These are phyloP conservation scores for Dimorphilus gyrociliatus DNA, from an alignment of 2,888 invertebrate species.

Conservation along the genomic window DNA sequence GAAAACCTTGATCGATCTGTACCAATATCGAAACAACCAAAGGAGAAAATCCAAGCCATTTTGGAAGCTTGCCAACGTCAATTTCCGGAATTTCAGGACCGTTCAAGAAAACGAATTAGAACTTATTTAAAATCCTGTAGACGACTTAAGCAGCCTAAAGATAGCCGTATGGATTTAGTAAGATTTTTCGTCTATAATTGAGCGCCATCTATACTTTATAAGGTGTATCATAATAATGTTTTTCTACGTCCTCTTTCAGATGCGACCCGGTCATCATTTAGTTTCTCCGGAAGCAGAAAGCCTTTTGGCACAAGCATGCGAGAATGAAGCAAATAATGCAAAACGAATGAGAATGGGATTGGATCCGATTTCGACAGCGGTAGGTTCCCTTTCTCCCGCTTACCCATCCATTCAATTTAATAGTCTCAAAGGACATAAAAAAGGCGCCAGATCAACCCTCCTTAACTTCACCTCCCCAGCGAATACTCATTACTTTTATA, in stretches of 20 bases:
- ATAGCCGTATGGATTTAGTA: slow-evolving; percentile 73
- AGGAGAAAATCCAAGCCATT: slow-evolving; percentile 92
- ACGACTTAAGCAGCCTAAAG: slow-evolving; percentile 76
- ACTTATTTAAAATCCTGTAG: slow-evolving; percentile 90
- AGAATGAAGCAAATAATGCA: slow-evolving; percentile 91
- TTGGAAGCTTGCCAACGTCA: slow-evolving; percentile 90
- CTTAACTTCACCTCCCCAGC: no score
- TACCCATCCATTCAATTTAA: no score
- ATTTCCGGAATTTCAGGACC: slow-evolving; percentile 87
- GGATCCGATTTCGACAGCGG: slow-evolving; percentile 55
- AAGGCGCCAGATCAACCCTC: no score
- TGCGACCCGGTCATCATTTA: slow-evolving; percentile 82
- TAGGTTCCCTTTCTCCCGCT: no score
- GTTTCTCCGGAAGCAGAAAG: slow-evolving; percentile 92
- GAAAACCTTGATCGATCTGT: slow-evolving; percentile 90
- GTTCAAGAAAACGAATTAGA: slow-evolving; percentile 79
- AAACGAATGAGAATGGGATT: slow-evolving; percentile 88
- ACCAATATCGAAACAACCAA: slow-evolving; percentile 90
- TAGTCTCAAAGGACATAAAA: no score
- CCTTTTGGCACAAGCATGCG: slow-evolving; percentile 83
- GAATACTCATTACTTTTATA: no score
- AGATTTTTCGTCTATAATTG: no score
- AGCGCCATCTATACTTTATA: no score
- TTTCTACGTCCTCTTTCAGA: slow-evolving; percentile 42
- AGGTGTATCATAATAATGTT: background rate